These are phyloP conservation scores for Gopherus flavomarginatus DNA, from an alignment of 2,113 vertebrate species.

Conservation along the genomic window DNA sequence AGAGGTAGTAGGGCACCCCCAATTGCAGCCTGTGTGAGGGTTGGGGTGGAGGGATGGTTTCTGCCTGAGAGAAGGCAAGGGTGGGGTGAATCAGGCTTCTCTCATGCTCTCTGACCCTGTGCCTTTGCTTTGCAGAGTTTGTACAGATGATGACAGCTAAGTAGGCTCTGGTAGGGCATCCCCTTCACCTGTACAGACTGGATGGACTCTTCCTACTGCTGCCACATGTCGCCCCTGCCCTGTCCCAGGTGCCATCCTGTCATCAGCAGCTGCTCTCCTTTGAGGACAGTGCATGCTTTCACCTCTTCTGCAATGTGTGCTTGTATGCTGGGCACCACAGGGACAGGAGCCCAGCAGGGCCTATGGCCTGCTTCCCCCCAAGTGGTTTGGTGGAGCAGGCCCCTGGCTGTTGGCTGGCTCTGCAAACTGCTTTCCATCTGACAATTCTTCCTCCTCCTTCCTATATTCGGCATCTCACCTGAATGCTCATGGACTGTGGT, in stretches of 20 bases:
- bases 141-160: neutral
- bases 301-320: neutral
- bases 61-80: neutral
- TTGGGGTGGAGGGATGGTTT: neutral
- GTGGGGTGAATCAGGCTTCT: neutral
- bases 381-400: neutral
- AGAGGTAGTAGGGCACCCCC: too few relatives aligned
- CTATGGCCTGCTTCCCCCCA: neutral
- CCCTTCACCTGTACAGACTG: neutral
- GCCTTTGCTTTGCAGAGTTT: neutral
- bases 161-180: neutral
- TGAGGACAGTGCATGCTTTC: neutral
- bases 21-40: neutral
- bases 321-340: neutral
- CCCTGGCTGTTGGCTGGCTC: neutral
- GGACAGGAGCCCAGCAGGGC: neutral
- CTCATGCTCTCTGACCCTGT: neutral
- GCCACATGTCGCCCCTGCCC: neutral
- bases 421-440: neutral
- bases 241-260: neutral
- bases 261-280: neutral
- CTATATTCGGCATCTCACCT: conserved; percentile 54
- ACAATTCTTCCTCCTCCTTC: neutral
- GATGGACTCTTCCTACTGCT: neutral
- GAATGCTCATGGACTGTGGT: conserved; percentile 24